Evolutionary conservation across 2,888 invertebrate species (phyloP).

Genomic region (Chrysolina oricalcia): DNA sequence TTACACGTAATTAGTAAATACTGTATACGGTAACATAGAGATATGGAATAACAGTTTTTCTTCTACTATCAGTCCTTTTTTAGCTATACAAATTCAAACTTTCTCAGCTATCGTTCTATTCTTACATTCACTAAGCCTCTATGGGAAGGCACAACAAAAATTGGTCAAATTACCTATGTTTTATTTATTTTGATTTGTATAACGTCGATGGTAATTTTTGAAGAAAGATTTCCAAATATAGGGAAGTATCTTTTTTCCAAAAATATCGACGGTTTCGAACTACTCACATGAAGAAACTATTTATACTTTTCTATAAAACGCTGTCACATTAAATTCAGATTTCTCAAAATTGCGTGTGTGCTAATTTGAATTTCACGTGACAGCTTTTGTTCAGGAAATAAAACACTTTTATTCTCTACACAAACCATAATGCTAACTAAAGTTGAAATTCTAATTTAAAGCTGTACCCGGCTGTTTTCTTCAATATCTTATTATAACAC

Average conservation of each 20-base stretch:
- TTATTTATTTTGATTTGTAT: slow-evolving; percentile 40
- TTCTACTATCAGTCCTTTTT: slow-evolving; percentile 45
- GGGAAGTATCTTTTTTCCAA: neutral
- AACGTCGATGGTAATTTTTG: neutral
- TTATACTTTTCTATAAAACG: neutral
- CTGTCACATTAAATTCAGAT: neutral
- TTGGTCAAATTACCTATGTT: slow-evolving; percentile 66
- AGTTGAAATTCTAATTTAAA: slow-evolving; percentile 54
- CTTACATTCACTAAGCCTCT: slow-evolving; percentile 65
- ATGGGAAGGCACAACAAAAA: slow-evolving; percentile 71
- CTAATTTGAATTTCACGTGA: neutral
- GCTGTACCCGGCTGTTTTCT: slow-evolving; percentile 60
- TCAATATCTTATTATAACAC: slow-evolving; percentile 34
- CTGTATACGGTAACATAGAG: slow-evolving; percentile 55
- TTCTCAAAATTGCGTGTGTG: neutral
- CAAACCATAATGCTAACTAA: neutral
- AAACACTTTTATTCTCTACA: neutral
- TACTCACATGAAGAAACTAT: neutral
- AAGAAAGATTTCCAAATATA: neutral
- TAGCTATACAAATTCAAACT: slow-evolving; percentile 43
- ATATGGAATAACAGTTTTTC: slow-evolving; percentile 55
- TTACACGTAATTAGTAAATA: slow-evolving; percentile 50
- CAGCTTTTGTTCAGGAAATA: neutral
- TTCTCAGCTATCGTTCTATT: slow-evolving; percentile 32
- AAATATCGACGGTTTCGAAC: neutral